Conservation (phyloP, 1,140 invertebrate genomes). For the Drosophila biarmipes region DNA sequence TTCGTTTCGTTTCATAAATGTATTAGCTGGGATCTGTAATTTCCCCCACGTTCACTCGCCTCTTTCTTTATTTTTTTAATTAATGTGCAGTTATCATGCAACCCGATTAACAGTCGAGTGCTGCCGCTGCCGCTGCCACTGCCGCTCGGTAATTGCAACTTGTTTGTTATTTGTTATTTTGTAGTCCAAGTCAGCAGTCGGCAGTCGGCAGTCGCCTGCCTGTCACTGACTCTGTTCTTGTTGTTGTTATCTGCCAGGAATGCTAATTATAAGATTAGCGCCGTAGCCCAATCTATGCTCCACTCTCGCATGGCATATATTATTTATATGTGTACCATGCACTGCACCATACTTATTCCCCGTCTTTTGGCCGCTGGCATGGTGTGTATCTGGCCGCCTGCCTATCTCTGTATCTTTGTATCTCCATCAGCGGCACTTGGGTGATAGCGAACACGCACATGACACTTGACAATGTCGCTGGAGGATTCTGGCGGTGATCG, state of each 20-base stretch:
- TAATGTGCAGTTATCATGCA: slow-evolving; percentile 82
- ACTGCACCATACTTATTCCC: slow-evolving; percentile 8
- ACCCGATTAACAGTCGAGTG: slow-evolving; percentile 74
- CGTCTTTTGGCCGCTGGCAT: slow-evolving; percentile 21
- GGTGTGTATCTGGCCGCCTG: slow-evolving; percentile 38
- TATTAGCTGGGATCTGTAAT: slow-evolving; percentile 70
- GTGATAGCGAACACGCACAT: slow-evolving; percentile 69
- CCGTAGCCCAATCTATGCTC: slow-evolving; percentile 56
- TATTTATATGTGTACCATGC: slow-evolving; percentile 7
- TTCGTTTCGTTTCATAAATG: slow-evolving; percentile 79
- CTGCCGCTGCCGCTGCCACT: slow-evolving; percentile 19
- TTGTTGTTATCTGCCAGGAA: slow-evolving; percentile 81
- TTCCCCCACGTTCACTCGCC: slow-evolving; percentile 24
- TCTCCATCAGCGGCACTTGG: slow-evolving; percentile 53
- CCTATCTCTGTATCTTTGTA: slow-evolving; percentile 38
- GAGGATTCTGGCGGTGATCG: slow-evolving; percentile 32
- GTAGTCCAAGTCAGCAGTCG: slow-evolving; percentile 61
- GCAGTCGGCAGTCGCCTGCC: slow-evolving; percentile 21
- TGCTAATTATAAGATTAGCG: slow-evolving; percentile 82
- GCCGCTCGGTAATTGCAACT: slow-evolving; percentile 67
- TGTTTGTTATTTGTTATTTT: slow-evolving; percentile 71
- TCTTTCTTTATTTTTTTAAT: slow-evolving; percentile 69
- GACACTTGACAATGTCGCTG: slow-evolving; percentile 63
- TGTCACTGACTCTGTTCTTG: slow-evolving; percentile 57
- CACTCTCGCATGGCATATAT: slow-evolving; percentile 17